Conservation (phyloP, 2,888 invertebrate species). For the Molanna angustata region DNA sequence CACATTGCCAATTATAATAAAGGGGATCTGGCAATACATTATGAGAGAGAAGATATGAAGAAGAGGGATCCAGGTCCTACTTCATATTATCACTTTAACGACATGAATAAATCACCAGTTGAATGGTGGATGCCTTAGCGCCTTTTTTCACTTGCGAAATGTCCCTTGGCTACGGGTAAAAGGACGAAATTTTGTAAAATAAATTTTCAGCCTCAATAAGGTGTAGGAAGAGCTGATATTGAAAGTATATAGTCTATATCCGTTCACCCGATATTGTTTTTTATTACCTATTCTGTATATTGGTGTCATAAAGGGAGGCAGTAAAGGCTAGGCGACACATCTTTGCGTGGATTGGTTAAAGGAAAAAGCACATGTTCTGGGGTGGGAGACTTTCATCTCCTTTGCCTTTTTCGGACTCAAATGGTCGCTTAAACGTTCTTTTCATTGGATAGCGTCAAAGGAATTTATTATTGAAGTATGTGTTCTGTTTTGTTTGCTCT, state of each 20-base stretch:
- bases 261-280: slow-evolving; percentile 31
- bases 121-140: slow-evolving; percentile 15
- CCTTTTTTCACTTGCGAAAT: slow-evolving; percentile 9
- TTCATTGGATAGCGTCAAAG: slow-evolving; percentile 19
- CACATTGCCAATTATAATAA: not conserved
- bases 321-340: slow-evolving; percentile 30
- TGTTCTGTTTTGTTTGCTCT: slow-evolving; percentile 8
- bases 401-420: slow-evolving; percentile 17
- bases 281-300: slow-evolving; percentile 32
- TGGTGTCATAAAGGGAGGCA: slow-evolving; percentile 30
- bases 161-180: not conserved
- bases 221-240: slow-evolving; percentile 25
- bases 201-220: slow-evolving; percentile 3
- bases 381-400: slow-evolving; percentile 18
- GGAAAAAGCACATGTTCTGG: slow-evolving; percentile 3
- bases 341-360: slow-evolving; percentile 19
- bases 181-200: slow-evolving; percentile 19
- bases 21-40: slow-evolving; percentile 10
- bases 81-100: slow-evolving; percentile 26
- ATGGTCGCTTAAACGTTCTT: slow-evolving; percentile 24
- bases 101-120: slow-evolving; percentile 25
- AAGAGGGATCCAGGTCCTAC: slow-evolving; percentile 8
- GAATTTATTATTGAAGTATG: slow-evolving; percentile 26
- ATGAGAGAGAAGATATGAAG: slow-evolving; percentile 13
- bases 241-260: slow-evolving; percentile 27